Evolutionary conservation across 2,888 invertebrate genomes (phyloP), one percentile per base, ranked within the genome.

Genomic region (Masnerella sp.): DNA sequence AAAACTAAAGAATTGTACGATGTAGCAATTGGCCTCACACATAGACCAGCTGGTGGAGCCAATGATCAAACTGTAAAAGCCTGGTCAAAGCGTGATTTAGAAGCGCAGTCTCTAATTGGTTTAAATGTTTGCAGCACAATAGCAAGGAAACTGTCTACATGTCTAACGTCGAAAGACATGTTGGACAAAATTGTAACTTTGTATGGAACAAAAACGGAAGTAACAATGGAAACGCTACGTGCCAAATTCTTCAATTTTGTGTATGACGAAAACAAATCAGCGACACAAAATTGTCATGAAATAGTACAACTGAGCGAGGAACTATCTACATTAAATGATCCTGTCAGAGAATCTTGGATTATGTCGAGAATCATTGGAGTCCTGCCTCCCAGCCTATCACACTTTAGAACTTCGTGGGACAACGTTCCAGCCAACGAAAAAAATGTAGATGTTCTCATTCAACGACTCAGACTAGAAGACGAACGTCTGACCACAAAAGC

Each of bases 371-470:
- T 18, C 9, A 8, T 40, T 2, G n/a, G 40, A 3, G 12, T 74
- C 28, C 56, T 80, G 25, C 78, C 80, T 15, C 54, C 64, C 5
- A 78, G 78, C 45, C 43, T 79, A n/a, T 30, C 77, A 69, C 78
- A 80, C 22, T 78, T 80, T 61, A 64, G 78, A 5, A 47, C 47
- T 9, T 30, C 47, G 47, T 81, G 77, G 79, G 75, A 78, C 11
- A 74, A 70, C 51, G 64, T 76, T 11, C 64, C 30, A 25, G 32
- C 45, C 18, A 11, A 7, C 34, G 72, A 75, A 4, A 62, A 69
- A 8, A 71, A 7, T 12, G 4, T 69, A 2, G 45, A 9, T 4
- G 76, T 8, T 11, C 15, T 68, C 11, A 20, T 67, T 36, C 65
- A 69, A 36, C 64, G 51, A 4, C 30, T 62, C 8, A 38, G 42